Evolutionary conservation across 2,888 invertebrate genomes (phyloP).

Genomic region (Ryuthela nishihirai): DNA sequence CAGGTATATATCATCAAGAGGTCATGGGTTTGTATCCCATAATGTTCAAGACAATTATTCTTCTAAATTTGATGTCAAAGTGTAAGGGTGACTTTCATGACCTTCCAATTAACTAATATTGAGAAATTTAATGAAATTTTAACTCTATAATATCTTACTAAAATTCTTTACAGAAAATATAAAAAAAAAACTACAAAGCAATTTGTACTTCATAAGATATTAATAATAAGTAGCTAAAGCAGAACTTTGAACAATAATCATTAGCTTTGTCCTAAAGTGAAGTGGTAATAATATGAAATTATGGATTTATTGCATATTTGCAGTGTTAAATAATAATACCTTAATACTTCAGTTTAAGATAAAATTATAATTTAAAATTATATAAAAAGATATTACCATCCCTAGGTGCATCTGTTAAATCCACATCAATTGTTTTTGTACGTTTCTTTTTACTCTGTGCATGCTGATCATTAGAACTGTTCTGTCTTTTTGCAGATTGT

Average conservation of each 20-base stretch:
- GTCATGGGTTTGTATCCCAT: no score
- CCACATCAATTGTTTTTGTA: conserved; percentile 38
- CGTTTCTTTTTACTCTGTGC: conserved; percentile 33
- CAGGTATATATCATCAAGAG: no score
- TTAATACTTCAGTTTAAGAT: neutral
- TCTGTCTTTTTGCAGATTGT: conserved; percentile 6
- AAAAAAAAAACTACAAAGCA: neutral
- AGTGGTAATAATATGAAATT: no score
- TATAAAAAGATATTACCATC: conserved; percentile 32
- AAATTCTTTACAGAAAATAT: no score
- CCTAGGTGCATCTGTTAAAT: conserved; percentile 38
- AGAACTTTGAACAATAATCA: neutral
- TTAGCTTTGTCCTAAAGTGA: no score
- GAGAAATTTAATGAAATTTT: no score
- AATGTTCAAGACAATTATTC: no score
- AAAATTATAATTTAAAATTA: neutral
- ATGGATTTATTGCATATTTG: no score
- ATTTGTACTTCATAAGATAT: neutral
- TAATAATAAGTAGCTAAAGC: neutral
- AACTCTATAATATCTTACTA: no score
- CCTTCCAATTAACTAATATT: no score
- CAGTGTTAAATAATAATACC: neutral
- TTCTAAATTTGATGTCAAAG: no score
- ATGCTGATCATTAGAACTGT: conserved; percentile 12
- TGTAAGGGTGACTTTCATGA: no score